Evolutionary conservation across 2,797 vertebrate species (phyloP), one percentile per base, ranked within the genome.

Genomic region (Girardinus metallicus): DNA sequence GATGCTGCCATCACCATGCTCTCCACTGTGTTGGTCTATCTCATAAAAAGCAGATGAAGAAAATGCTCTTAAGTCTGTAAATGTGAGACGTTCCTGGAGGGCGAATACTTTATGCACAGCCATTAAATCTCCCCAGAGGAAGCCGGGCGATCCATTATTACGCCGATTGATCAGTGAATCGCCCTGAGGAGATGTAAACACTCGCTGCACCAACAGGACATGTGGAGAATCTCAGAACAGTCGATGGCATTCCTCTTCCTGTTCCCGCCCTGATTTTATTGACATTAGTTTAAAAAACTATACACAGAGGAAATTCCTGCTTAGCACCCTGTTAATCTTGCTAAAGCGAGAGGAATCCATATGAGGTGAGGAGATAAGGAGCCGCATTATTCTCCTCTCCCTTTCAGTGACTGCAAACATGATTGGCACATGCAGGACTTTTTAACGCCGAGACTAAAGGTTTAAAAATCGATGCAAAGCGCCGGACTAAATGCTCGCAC

Each of bases 61-160:
- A 71, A 44, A 44, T 29, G 9, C 39, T 44, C 12, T 13, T n/a
- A 71, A 44, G 68, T 46, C 29, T 18, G 43, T 46, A 44, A 21
- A 26, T 18, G 41, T 29, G 68, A 72, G 6, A 72, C 44, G 41
- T 46, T 72, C 6, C 12, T 7, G 26, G 12, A 11, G 23, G 41
- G 12, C n/a, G 68, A 71, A 44, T 29, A 44, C 68, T 15, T 44
- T 78, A 29, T 43, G 82, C 49, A 76, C 66, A 29, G 81, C 83
- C 86, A 78, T 94, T 92, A 93, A 92, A 91, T 92, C 86, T 82
- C 86, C 77, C 29, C 18, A 85, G 78, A 85, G 88, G 87, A 93
- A 81, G 84, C 43, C 70, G 51, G 88, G 88, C 90, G 89, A 93
- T 94, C 90, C 91, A 92, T 94, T 88, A 92, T 94, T 88, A 89